Base-by-base conservation (phyloP, 2,888 invertebrate genomes). In the Drosophila phalerata region DNA sequence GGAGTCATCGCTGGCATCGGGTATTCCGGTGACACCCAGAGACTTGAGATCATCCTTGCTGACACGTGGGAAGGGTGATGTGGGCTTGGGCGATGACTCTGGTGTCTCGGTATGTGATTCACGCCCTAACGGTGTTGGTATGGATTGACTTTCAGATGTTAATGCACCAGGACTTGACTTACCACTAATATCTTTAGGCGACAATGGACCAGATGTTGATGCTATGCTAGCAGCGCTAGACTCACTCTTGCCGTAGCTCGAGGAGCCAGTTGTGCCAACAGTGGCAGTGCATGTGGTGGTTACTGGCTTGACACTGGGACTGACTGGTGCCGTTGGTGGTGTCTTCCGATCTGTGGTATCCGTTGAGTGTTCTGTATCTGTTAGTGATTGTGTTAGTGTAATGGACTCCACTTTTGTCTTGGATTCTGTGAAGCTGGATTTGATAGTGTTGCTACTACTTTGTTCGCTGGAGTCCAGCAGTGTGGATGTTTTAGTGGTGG, bases 241-340 rank as follows among this genome's bases (percentile, higher is more conserved):
- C 28, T 85, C 85, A 42, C 69, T 85, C 56, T 77, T 79, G 25
- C 66, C 64, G 93, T 65, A 49, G 66, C 64, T 28, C 58, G 52
- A 28, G 56, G 58, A 32, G 56, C 40, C 66, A 90, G 10, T 9
- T 17, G 89, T 93, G 55, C 93, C 92, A 25, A 25, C 47, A 25
- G 25, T 30, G 32, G 15, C 92, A 92, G 93, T 93, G 89, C 93
- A 81, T 93, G 93, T 85, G 92, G 93, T n/a, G 92, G 67, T 93
- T 87, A 93, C 81, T 92, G 93, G 87, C 93, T 94, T 75, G 91
- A 94, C 79, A 92, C 75, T 91, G 38, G 95, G 95, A 90, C 95
- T 95, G 0, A 95, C 95, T 25, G 95, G 95, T 9, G 94, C 95
- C 25, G 95, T 95, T 42, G 95, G 95, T 67, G 95, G 95, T 30